Conservation (phyloP, 2,888 invertebrate species). For the Amaurobius ferox region DNA sequence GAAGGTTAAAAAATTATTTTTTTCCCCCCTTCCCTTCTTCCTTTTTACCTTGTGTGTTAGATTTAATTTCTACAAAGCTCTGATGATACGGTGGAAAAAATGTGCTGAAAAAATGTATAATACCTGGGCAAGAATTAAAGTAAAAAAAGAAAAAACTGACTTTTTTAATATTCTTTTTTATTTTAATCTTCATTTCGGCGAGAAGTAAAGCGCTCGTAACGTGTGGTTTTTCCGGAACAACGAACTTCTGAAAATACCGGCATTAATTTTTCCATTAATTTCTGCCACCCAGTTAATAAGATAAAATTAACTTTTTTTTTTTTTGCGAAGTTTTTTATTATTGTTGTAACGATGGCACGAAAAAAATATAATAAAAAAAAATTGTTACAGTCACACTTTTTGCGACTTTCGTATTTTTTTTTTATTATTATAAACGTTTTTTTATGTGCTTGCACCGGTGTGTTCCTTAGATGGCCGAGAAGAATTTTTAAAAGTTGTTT, state of each 20-base stretch:
- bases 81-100: slow-evolving; percentile 53
- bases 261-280: slow-evolving; percentile 73
- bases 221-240: slow-evolving; percentile 56
- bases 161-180: slow-evolving; percentile 26
- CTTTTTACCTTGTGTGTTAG: slow-evolving; percentile 58
- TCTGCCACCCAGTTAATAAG: slow-evolving; percentile 73
- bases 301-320: slow-evolving; percentile 71
- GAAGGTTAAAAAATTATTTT: slow-evolving; percentile 21
- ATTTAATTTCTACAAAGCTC: slow-evolving; percentile 71
- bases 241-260: slow-evolving; percentile 65
- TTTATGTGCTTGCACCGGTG: too few species aligned
- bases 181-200: slow-evolving; percentile 52
- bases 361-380: slow-evolving; percentile 27
- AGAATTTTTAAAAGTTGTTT: slow-evolving; percentile 1
- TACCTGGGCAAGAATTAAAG: slow-evolving; percentile 50
- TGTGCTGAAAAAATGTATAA: slow-evolving; percentile 24
- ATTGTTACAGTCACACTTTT: slow-evolving; percentile 13
- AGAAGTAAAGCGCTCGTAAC: slow-evolving; percentile 50
- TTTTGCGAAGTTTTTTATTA: slow-evolving; percentile 36
- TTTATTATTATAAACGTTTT: neutral
- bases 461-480: neutral
- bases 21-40: too few species aligned
- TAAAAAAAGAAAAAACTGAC: slow-evolving; percentile 2
- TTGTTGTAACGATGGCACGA: slow-evolving; percentile 15
- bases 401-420: neutral